phyloP scores from a whole-genome alignment of 2,797 vertebrate genomes.

The Helostoma temminkii region DNA sequence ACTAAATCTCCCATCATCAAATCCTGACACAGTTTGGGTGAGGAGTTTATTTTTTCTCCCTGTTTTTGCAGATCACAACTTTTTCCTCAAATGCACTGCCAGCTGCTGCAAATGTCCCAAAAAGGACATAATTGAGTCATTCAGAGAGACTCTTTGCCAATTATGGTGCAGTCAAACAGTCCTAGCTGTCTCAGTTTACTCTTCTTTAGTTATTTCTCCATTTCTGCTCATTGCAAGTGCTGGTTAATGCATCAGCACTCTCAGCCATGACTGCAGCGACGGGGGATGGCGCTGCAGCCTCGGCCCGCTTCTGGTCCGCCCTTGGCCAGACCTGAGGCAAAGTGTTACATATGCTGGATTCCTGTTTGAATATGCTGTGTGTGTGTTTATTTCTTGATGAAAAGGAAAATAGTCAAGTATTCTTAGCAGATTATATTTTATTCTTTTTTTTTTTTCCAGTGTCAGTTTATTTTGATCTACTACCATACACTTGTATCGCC shows the following conservation, averaged over 20 bases:
- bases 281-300: neutral
- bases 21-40: constrained; percentile 19
- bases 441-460: constrained; percentile 62
- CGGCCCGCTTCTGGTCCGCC: constrained; percentile 30
- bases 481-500: constrained; percentile 52
- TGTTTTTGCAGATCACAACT: constrained; percentile 38
- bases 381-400: constrained; percentile 39
- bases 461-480: constrained; percentile 61
- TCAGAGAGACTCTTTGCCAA: constrained; percentile 49
- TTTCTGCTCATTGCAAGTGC: constrained; percentile 61
- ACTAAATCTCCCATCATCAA: constrained; percentile 19
- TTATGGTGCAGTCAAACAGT: constrained; percentile 28
- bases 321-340: constrained; percentile 21
- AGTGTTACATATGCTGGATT: constrained; percentile 71
- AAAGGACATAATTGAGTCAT: constrained; percentile 27
- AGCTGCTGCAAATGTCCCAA: constrained; percentile 53
- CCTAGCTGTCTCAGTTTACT: constrained; percentile 41
- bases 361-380: constrained; percentile 59
- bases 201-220: constrained; percentile 7
- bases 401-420: constrained; percentile 62
- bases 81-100: constrained; percentile 69
- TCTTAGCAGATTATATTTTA: constrained; percentile 71
- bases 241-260: constrained; percentile 57
- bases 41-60: constrained; percentile 7
- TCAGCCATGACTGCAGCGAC: constrained; percentile 15